Evolutionary conservation across 2,888 invertebrate species (phyloP).

Genomic region (Monopis laevigella): DNA sequence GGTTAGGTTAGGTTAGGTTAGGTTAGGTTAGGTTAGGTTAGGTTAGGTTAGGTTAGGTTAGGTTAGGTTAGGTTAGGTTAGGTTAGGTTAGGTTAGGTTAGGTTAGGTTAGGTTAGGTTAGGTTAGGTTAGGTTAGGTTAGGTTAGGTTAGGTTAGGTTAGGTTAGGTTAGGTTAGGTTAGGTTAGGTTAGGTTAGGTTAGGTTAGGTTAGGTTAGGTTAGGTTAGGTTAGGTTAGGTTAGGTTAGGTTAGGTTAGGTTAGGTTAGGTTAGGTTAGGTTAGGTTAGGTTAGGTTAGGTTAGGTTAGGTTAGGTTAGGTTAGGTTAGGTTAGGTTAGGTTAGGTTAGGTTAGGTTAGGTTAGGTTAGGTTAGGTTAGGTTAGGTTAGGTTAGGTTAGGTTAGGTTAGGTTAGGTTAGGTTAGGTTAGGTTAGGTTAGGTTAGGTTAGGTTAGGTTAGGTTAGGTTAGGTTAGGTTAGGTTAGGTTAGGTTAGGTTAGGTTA

Average conservation of each 20-base stretch:
- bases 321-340: constrained; percentile 7
- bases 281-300: constrained; percentile 7
- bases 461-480: constrained; percentile 7
- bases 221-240: constrained; percentile 7
- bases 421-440: constrained; percentile 7
- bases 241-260: constrained; percentile 7
- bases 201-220: constrained; percentile 7
- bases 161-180: constrained; percentile 7
- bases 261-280: constrained; percentile 7
- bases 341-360: constrained; percentile 7
- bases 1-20: constrained; percentile 7
- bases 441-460: constrained; percentile 7
- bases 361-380: constrained; percentile 7
- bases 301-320: constrained; percentile 7
- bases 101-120: constrained; percentile 7
- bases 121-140: constrained; percentile 7
- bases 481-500: constrained; percentile 7
- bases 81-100: constrained; percentile 7
- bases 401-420: constrained; percentile 7
- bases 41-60: constrained; percentile 7
- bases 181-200: constrained; percentile 7
- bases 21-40: constrained; percentile 7
- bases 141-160: constrained; percentile 7
- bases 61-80: constrained; percentile 7
- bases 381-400: constrained; percentile 7